These are phyloP conservation scores for Rhyacichthys aspro DNA, from an alignment of 2,797 vertebrate species.

Conservation along the genomic window DNA sequence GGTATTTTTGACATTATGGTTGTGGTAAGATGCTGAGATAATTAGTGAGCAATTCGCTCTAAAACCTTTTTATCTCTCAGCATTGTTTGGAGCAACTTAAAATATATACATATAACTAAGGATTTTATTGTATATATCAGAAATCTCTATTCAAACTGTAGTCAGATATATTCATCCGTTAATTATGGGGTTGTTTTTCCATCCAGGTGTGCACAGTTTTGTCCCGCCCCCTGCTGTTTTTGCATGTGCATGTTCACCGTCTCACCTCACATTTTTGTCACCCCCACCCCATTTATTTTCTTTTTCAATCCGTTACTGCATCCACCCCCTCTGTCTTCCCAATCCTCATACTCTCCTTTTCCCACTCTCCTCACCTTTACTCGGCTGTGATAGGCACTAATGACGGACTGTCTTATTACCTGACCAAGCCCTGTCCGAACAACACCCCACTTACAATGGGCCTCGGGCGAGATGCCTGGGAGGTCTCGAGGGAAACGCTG, in stretches of 20 bases:
- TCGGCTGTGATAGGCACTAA: constrained; percentile 80
- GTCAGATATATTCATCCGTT: constrained; percentile 10
- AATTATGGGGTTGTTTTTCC: constrained; percentile 23
- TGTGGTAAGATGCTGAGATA: constrained; percentile 15
- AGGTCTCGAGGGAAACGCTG: constrained; percentile 87
- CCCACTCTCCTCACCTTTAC: constrained; percentile 12
- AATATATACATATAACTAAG: too few relatives aligned
- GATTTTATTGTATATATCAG: too few relatives aligned
- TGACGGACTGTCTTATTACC: constrained; percentile 92
- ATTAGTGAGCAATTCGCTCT: constrained; percentile 1
- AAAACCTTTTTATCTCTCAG: constrained; percentile 30
- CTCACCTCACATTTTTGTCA: constrained; percentile 67
- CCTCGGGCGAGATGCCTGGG: constrained; percentile 94
- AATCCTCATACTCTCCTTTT: constrained; percentile 14
- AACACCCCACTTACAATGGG: constrained; percentile 91
- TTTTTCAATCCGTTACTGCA: constrained; percentile 34
- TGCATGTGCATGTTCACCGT: constrained; percentile 79
- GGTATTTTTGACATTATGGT: constrained; percentile 1
- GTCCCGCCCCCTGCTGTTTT: constrained; percentile 26
- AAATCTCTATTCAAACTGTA: constrained; percentile 19
- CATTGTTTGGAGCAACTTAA: constrained; percentile 11
- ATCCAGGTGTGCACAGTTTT: constrained; percentile 59
- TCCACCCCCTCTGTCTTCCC: constrained; percentile 7
- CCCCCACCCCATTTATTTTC: constrained; percentile 31
- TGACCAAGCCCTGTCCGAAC: constrained; percentile 84